Percentiles rank a stretch among this genome's conserved stretches.
Evolutionary conservation across 2,888 invertebrate species (phyloP).

Genomic region (Agonopterix heracliana): DNA sequence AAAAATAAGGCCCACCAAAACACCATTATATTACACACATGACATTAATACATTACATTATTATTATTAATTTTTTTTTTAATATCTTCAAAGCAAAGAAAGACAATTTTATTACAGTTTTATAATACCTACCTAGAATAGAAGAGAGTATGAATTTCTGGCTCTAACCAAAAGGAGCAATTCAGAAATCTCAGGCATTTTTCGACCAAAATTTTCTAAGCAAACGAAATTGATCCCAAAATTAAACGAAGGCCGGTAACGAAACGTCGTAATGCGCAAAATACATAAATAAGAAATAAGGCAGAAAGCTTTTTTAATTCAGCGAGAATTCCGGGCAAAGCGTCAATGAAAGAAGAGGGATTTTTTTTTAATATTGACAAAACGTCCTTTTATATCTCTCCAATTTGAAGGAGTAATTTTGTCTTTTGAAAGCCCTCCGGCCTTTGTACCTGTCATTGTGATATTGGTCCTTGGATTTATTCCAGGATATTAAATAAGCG

Average conservation of each 20-base stretch:
- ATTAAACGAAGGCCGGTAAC: background rate
- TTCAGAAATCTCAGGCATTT: too few relatives aligned
- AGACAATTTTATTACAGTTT: too few relatives aligned
- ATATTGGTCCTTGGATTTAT: slow-evolving; percentile 23
- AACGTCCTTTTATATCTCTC: slow-evolving; percentile 31
- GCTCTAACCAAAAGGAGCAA: too few relatives aligned
- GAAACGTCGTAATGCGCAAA: slow-evolving; percentile 6
- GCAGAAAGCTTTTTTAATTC: slow-evolving; percentile 21
- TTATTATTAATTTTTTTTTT: too few relatives aligned
- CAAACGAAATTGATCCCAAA: slow-evolving; percentile 1
- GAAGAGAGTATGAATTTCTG: too few relatives aligned
- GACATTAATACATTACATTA: too few relatives aligned
- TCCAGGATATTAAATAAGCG: slow-evolving; percentile 14
- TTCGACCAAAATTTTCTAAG: background rate
- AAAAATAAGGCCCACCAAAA: too few relatives aligned
- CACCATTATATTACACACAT: too few relatives aligned
- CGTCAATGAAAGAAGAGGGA: background rate
- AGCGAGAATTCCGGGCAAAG: slow-evolving; percentile 8
- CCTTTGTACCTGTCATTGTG: slow-evolving; percentile 29
- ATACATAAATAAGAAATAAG: slow-evolving; percentile 13
- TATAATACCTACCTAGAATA: too few relatives aligned
- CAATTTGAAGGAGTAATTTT: slow-evolving; percentile 45
- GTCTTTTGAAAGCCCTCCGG: slow-evolving; percentile 25
- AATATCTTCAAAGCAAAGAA: too few relatives aligned
- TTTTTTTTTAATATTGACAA: slow-evolving; percentile 42